Base-by-base conservation (phyloP, 2,888 invertebrate species). In the Ypsolopha scabrella region DNA sequence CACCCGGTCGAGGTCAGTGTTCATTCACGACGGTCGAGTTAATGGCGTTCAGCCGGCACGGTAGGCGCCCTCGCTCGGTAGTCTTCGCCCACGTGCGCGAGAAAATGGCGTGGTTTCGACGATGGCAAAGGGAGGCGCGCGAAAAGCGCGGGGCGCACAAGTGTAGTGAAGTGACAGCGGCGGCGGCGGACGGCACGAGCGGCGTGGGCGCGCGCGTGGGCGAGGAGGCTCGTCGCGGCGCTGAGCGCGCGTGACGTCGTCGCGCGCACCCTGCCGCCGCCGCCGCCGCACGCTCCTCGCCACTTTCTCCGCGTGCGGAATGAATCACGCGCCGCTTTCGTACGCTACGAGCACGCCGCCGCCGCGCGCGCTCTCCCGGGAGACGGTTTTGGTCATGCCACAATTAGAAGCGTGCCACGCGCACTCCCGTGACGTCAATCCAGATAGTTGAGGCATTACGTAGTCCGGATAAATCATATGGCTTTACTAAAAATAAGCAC, bases 1-100 rank as follows among this genome's bases (percentile, higher is more conserved):
- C 72, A 75, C 77, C 76, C 78, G 80, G 71, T 73, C 76, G 80
- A 79, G 78, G 78, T 79, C 78, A 80, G 75, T 75, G 71, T 79
- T 85, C 85, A 85, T 86, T 83, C 85, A 86, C 83, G 82, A 76
- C 82, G 77, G 70, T 70, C 71, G 76, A 69, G 75, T 77, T 83
- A 83, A 82, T 86, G 83, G 82, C 80, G 76, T 66, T 72, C 68
- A 67, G 72, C 70, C 72, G 70, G 70, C 71, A 70, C 72, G 70
- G 70, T 70, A 70, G 70, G 75, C 75, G 83, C 75, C 79, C 75
- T 79, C 77, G 72, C 59, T 71, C 63, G 65, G 71, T 67, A 71
- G 24, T 57, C 66, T 75, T 77, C 83, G 83, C 85, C 85, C 83
- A 83, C 85, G 82, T 85, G 85, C 85, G 85, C 85, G 79, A 66